phyloP scores from a whole-genome alignment of 2,113 vertebrate genomes.

The Myrmophylax atrothorax region DNA sequence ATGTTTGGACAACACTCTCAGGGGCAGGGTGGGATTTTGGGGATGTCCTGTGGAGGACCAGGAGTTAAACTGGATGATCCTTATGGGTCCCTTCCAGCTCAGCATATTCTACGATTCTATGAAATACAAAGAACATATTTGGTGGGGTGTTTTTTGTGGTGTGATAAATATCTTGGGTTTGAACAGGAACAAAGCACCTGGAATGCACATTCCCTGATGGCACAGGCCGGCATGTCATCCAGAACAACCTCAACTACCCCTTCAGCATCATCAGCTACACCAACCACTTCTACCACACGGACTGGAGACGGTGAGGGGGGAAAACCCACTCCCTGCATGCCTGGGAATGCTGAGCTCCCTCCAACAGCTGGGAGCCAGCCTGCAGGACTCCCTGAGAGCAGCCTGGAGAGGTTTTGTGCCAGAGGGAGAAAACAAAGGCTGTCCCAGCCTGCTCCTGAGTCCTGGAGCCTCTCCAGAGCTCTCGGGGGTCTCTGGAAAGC shows the following conservation, averaged over 20 bases:
- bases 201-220: slow-evolving; percentile 88
- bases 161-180: background rate
- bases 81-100: background rate
- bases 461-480: background rate
- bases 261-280: slow-evolving; percentile 89
- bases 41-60: background rate
- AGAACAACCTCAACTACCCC: slow-evolving; percentile 90
- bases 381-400: background rate
- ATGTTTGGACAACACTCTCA: accelerated
- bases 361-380: background rate
- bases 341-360: background rate
- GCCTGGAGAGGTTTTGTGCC: background rate
- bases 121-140: accelerated
- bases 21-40: background rate
- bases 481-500: background rate
- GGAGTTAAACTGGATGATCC: background rate
- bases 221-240: slow-evolving; percentile 80
- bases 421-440: accelerated
- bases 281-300: slow-evolving; percentile 94
- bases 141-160: background rate
- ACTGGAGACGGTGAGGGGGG: slow-evolving; percentile 90
- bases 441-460: background rate
- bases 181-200: slow-evolving; percentile 90
- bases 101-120: background rate
- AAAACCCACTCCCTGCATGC: accelerated